Evolutionary conservation across 2,888 invertebrate species (phyloP).

Genomic region (Drosophila meridiana): DNA sequence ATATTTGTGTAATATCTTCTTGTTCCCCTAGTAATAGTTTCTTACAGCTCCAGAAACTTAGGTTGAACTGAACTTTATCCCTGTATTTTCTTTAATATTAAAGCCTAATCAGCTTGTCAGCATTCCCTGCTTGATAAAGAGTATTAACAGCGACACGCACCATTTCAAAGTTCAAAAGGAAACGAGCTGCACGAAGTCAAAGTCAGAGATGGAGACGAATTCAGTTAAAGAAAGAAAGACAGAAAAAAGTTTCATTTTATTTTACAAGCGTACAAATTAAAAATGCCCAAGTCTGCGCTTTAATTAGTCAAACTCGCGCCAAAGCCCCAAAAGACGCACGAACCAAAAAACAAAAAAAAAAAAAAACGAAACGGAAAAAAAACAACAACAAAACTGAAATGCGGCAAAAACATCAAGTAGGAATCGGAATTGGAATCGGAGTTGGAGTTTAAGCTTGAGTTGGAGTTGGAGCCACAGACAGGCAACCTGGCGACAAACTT

Average conservation of each 20-base stretch:
- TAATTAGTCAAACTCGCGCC: slow-evolving; percentile 83
- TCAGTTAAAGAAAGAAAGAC: slow-evolving; percentile 24
- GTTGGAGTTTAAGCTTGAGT: slow-evolving; percentile 25
- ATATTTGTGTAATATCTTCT: background rate
- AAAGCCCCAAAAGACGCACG: slow-evolving; percentile 67
- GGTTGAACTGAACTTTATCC: background rate
- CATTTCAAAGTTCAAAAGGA: slow-evolving; percentile 78
- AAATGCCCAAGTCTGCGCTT: slow-evolving; percentile 80
- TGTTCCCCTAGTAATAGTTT: background rate
- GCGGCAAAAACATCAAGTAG: slow-evolving; percentile 34
- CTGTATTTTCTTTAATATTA: too few relatives aligned
- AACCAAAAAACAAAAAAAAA: slow-evolving; percentile 55
- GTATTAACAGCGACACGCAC: slow-evolving; percentile 66
- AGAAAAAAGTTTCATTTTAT: slow-evolving; percentile 67
- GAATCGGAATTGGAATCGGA: slow-evolving; percentile 39
- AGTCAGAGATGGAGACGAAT: slow-evolving; percentile 27
- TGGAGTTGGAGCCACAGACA: slow-evolving; percentile 19
- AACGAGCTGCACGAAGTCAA: slow-evolving; percentile 79
- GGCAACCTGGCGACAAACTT: slow-evolving; percentile 66
- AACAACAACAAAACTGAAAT: slow-evolving; percentile 22
- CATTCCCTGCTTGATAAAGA: background rate
- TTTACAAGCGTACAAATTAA: slow-evolving; percentile 82
- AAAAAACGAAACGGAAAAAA: slow-evolving; percentile 14
- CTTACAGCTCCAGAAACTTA: background rate
- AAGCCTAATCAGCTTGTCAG: background rate